These are phyloP conservation scores for Digitonthophagus gazella DNA, from an alignment of 2,888 invertebrate species.

Conservation along the genomic window DNA sequence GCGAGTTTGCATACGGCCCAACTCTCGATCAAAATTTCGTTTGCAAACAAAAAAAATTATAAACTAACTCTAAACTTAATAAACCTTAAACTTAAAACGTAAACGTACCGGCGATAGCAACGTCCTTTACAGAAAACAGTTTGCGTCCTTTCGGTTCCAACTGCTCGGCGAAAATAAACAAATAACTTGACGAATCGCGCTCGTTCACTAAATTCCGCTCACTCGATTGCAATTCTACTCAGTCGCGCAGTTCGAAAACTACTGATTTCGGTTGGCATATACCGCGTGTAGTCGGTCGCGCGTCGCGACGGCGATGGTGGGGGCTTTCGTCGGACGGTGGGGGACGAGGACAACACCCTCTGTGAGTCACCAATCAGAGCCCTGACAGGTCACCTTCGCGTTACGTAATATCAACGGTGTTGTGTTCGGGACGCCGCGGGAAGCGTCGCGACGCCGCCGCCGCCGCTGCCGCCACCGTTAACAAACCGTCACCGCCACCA, in stretches of 20 bases:
- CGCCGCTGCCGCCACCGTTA: too few species aligned
- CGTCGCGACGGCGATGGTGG: constrained; percentile 32
- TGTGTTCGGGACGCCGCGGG: constrained; percentile 24
- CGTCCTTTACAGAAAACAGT: not conserved
- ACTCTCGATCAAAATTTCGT: constrained; percentile 12
- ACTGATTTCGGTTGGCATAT: constrained; percentile 22
- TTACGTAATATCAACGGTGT: constrained; percentile 45
- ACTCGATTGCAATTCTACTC: constrained; percentile 3
- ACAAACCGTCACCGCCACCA: too few species aligned
- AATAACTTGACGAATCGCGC: not conserved
- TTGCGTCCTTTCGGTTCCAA: not conserved
- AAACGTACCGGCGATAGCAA: constrained; percentile 1
- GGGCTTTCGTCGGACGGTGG: constrained; percentile 38
- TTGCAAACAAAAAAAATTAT: constrained; percentile 6
- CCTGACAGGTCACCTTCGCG: constrained; percentile 54
- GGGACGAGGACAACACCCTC: constrained; percentile 55
- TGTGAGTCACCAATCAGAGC: constrained; percentile 54
- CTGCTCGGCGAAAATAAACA: constrained; percentile 5
- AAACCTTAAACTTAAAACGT: not conserved
- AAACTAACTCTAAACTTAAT: too few species aligned
- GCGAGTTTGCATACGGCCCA: constrained; percentile 20
- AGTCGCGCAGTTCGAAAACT: constrained; percentile 19
- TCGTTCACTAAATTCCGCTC: not conserved
- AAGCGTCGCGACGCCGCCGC: not conserved
- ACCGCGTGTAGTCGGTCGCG: constrained; percentile 26